Conservation (phyloP, 2,113 vertebrate species). For the Mobula hypostoma region DNA sequence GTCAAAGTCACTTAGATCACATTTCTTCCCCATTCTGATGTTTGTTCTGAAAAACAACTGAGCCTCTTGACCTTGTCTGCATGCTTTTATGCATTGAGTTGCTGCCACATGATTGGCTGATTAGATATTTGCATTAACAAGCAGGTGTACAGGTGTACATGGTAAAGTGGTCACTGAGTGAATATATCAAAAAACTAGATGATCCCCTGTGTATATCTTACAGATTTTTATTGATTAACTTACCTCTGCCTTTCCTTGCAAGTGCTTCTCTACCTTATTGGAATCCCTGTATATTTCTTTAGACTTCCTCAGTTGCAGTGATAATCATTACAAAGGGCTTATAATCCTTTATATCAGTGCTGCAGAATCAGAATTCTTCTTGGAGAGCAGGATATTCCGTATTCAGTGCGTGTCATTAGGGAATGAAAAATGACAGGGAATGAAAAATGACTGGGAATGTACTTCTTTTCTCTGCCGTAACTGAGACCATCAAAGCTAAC, state of each 20-base stretch:
- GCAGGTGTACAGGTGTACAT: neutral
- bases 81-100: too few relatives aligned
- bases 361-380: neutral
- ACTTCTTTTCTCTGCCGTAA: too few relatives aligned
- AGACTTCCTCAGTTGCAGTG: neutral
- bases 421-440: neutral
- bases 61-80: too few relatives aligned
- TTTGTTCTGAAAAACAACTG: neutral
- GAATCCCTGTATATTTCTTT: neutral
- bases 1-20: too few relatives aligned
- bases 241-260: neutral
- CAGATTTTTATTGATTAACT: constrained; percentile 6
- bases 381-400: neutral
- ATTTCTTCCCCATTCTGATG: too few relatives aligned
- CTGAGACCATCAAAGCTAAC: neutral
- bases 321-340: neutral
- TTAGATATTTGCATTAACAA: too few relatives aligned
- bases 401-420: neutral
- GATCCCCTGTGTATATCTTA: neutral
- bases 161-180: too few relatives aligned
- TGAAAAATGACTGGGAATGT: neutral
- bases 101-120: too few relatives aligned
- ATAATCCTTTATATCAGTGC: neutral
- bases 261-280: neutral
- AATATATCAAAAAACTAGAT: neutral